Base-by-base conservation (phyloP, 2,888 invertebrate genomes). In the Pasiphila rectangulata region DNA sequence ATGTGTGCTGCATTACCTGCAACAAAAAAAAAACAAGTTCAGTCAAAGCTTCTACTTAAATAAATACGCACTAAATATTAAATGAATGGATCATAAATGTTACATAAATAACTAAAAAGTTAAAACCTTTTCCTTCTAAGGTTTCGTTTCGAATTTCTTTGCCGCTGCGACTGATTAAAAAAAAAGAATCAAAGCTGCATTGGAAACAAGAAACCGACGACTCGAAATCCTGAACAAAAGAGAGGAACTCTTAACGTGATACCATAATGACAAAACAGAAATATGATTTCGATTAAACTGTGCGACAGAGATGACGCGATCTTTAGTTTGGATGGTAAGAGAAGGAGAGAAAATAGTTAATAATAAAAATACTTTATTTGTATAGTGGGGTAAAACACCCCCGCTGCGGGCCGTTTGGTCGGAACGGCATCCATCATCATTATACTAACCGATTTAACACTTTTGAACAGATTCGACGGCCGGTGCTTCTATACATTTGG, bases 401-500 rank as follows among this genome's bases (percentile, higher is more conserved):
- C 88, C 86, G 88, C 88, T 86, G 88, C 75, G 88, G 83, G 84
- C 77, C 81, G 81, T 84, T 84, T 81, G 83, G 83, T 79, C 69
- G 79, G 83, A 75, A 73, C 79, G 62, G 77, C 83, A 88, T 88
- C 84, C 81, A 88, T 88, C 88, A 88, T 88, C 87, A 88, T 88
- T 88, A 87, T 81, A 85, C 81, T 85, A 88, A 88, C 88, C 79
- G 88, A 86, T 86, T 88, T 88, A 88, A 88, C 88, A 88, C 88
- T 88, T 88, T 88, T 80, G 80, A 86, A 86, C 84, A 83, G 83
- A 85, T 84, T 85, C 75, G 72, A 72, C 45, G 15, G 74, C 73
- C 80, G 70, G 77, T 75, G 75, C 76, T 79, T 74, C 75, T 73
- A 57, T 59, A 54, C 54, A 53, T 29, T 3, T 39, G 62, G 63